phyloP scores from a whole-genome alignment of 2,888 invertebrate genomes.

The Eremobia ochroleuca region DNA sequence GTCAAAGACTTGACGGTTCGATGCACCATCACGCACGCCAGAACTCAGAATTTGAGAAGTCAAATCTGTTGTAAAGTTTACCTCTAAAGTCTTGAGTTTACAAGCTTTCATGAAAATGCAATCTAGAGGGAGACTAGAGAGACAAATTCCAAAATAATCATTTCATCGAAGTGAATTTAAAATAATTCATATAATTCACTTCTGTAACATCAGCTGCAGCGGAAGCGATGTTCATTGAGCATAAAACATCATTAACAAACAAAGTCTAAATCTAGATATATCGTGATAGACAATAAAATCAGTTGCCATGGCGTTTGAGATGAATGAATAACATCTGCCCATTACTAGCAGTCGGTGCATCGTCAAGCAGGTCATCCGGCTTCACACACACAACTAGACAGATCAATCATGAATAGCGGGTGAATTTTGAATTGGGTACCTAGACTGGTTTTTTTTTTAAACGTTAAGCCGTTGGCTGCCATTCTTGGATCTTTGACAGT shows the following conservation, averaged over 20 bases:
- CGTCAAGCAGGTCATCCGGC: conserved; percentile 85
- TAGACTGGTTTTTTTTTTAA: conserved; percentile 19
- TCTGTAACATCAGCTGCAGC: conserved; percentile 62
- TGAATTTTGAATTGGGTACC: conserved; percentile 73
- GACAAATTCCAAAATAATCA: conserved; percentile 2
- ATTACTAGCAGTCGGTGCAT: conserved; percentile 85
- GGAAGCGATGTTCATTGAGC: conserved; percentile 58
- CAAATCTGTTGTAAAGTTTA: background rate
- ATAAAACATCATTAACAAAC: conserved; percentile 47
- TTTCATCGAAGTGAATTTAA: conserved; percentile 15
- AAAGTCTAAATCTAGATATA: conserved; percentile 19
- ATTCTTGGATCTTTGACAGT: too few relatives aligned
- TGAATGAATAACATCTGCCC: conserved; percentile 83
- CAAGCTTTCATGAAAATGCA: conserved; percentile 17
- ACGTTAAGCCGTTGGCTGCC: too few relatives aligned
- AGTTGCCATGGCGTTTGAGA: conserved; percentile 78
- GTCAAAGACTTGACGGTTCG: background rate
- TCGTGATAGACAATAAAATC: conserved; percentile 66
- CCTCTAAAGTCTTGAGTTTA: too few relatives aligned
- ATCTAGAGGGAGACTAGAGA: background rate
- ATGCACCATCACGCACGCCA: too few relatives aligned
- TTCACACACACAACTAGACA: conserved; percentile 78
- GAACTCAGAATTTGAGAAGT: background rate
- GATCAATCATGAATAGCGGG: conserved; percentile 80
- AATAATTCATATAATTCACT: conserved; percentile 46